Evolutionary conservation across 2,888 invertebrate genomes (phyloP), one percentile per base, ranked within the genome.

Genomic region (Ophioninae sp.): DNA sequence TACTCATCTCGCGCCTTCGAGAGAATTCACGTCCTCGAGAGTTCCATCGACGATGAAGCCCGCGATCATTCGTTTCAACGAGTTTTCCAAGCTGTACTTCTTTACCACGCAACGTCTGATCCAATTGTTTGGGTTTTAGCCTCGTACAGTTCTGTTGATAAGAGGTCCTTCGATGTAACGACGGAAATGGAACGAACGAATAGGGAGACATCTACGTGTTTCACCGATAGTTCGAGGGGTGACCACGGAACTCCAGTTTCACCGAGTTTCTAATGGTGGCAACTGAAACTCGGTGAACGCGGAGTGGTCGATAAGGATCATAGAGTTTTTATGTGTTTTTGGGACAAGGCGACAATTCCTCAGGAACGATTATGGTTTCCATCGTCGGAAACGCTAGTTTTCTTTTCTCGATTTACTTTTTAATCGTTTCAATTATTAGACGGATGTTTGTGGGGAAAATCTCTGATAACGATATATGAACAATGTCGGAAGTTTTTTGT

Each of bases 11-110:
- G 6, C 6, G 65, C 37, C 59, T 37, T 6, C 57, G 50, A 39
- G 72, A 39, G 37, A 81, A 77, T 76, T 61, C 61, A 72, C 81
- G 64, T 21, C 30, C 74, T 57, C 37, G 50, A 69, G 30, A 7
- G 17, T 21, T 70, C 17, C 56, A 39, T 56, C 13, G 13, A 8
- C 56, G 59, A 76, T 13, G 20, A 76, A 44, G 44, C 59, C 59
- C 50, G 37, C 41, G 6, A 13, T 13, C 21, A 72, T 72, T 50
- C 50, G 50, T 50, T 50, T 50, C 50, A 13, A 50, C 13, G 50
- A 50, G 17, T 6, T 50, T 30, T 30, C 30, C 30, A 1, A 1
- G 17, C 3, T 13, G 17, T 13, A 17, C 17, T 50, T 50, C 50
- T 50, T 13, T 50, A 2, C 50, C 17, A 50, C 3, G 17, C 50